Percentiles rank a stretch among this genome's conserved stretches.
These are phyloP conservation scores for Raja brachyura DNA, from an alignment of 2,113 vertebrate genomes.

Conservation along the genomic window DNA sequence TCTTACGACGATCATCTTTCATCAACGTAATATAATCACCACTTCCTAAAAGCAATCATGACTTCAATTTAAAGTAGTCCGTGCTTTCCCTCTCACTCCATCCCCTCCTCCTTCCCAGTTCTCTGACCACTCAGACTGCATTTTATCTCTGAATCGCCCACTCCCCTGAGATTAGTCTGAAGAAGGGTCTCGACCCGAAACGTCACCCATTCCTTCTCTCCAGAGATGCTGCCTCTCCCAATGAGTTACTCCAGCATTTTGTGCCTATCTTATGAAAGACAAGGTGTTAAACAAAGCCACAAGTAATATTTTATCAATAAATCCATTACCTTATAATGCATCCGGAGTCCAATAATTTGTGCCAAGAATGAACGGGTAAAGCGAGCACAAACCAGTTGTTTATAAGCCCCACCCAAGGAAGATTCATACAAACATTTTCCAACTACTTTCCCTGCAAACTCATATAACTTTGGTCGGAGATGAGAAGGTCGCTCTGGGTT, in stretches of 20 bases:
- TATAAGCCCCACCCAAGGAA: conserved; percentile 84
- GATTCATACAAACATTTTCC: conserved; percentile 98
- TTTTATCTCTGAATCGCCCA: too few species aligned
- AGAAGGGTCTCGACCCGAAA: too few species aligned
- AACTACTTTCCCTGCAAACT: conserved; percentile 89
- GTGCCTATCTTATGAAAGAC: too few species aligned
- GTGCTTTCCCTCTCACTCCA: too few species aligned
- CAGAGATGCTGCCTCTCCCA: too few species aligned
- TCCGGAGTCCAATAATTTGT: conserved; percentile 93
- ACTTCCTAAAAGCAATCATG: background rate
- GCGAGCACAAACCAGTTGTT: conserved; percentile 88
- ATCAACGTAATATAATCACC: too few species aligned
- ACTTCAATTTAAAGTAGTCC: too few species aligned
- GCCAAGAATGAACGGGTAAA: conserved; percentile 96
- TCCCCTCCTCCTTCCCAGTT: too few species aligned
- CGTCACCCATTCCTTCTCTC: too few species aligned
- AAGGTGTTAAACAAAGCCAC: background rate
- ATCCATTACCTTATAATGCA: conserved; percentile 89
- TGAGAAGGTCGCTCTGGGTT: conserved; percentile 77
- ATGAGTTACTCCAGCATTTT: too few species aligned
- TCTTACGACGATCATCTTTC: background rate
- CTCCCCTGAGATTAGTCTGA: too few species aligned
- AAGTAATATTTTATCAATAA: background rate
- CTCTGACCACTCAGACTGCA: too few species aligned
- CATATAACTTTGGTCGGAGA: conserved; percentile 82